These are phyloP conservation scores for Mythimna ferrago DNA, from an alignment of 2,888 invertebrate species.

Conservation along the genomic window DNA sequence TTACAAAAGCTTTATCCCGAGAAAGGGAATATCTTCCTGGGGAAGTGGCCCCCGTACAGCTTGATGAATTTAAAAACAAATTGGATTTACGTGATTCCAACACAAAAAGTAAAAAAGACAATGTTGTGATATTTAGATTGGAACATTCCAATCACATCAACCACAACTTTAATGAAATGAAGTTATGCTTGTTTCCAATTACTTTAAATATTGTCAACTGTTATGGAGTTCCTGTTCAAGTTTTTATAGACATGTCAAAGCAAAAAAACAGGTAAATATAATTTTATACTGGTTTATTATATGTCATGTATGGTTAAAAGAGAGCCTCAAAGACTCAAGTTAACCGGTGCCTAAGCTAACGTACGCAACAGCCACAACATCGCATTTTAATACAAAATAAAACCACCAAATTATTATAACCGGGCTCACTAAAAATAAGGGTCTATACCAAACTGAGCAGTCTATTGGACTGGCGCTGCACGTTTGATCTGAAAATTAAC, in stretches of 20 bases:
- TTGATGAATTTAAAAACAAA: slow-evolving; percentile 79
- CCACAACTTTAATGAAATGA: slow-evolving; percentile 92
- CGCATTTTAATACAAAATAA: neutral
- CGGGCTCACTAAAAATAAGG: neutral
- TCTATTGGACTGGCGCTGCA: neutral
- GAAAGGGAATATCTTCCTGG: slow-evolving; percentile 75
- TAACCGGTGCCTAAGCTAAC: neutral
- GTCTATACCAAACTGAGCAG: neutral
- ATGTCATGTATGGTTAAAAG: neutral
- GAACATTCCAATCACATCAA: slow-evolving; percentile 90
- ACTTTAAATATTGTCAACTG: slow-evolving; percentile 93
- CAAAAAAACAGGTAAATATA: slow-evolving; percentile 89
- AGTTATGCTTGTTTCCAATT: slow-evolving; percentile 93
- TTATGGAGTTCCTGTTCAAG: slow-evolving; percentile 90
- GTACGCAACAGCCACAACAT: neutral
- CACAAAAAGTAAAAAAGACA: slow-evolving; percentile 83
- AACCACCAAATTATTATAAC: neutral
- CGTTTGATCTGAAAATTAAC: no score
- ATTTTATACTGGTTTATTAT: neutral
- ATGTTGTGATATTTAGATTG: slow-evolving; percentile 90
- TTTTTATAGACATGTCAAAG: slow-evolving; percentile 91
- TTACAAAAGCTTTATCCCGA: slow-evolving; percentile 89
- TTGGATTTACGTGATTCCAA: slow-evolving; percentile 70
- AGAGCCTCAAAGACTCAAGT: neutral
- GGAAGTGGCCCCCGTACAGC: slow-evolving; percentile 81